Evolutionary conservation across 1,140 invertebrate genomes (phyloP).

Genomic region (Meloidogyne floridensis): DNA sequence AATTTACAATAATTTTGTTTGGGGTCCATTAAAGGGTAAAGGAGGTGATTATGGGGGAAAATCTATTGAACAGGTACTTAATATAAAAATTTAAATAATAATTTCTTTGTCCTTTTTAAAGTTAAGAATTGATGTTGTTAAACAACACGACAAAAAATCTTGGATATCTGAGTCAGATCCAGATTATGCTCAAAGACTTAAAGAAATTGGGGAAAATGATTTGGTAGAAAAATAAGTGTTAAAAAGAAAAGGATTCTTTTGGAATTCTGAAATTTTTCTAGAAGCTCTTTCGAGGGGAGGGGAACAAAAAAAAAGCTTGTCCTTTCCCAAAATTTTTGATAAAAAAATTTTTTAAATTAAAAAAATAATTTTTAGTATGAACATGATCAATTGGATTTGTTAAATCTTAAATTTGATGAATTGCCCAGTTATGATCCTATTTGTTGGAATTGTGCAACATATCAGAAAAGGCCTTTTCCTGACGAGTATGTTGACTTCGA

Average conservation of each 20-base stretch:
- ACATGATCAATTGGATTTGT: slow-evolving; percentile 15
- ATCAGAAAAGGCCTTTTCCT: neutral
- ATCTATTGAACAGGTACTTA: slow-evolving; percentile 77
- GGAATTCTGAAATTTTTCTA: neutral
- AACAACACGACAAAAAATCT: slow-evolving; percentile 8
- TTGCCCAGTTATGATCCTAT: slow-evolving; percentile 16
- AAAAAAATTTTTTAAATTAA: neutral
- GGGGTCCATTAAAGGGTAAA: slow-evolving; percentile 87
- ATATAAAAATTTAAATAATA: neutral
- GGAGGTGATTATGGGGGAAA: slow-evolving; percentile 83
- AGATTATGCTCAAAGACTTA: slow-evolving; percentile 47
- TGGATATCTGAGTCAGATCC: slow-evolving; percentile 49
- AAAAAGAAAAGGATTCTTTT: no score
- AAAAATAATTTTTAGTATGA: slow-evolving; percentile 5
- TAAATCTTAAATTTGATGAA: neutral
- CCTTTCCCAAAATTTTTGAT: no score
- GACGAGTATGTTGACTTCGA: neutral
- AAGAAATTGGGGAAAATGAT: slow-evolving; percentile 37
- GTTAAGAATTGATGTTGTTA: slow-evolving; percentile 34
- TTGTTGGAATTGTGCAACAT: slow-evolving; percentile 11
- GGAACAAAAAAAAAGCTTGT: no score
- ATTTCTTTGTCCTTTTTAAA: slow-evolving; percentile 23
- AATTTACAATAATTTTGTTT: slow-evolving; percentile 87
- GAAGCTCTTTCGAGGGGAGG: neutral
- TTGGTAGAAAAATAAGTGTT: slow-evolving; percentile 16